phyloP scores from a whole-genome alignment of 2,113 vertebrate genomes.

The Romanogobio albipinnatus region DNA sequence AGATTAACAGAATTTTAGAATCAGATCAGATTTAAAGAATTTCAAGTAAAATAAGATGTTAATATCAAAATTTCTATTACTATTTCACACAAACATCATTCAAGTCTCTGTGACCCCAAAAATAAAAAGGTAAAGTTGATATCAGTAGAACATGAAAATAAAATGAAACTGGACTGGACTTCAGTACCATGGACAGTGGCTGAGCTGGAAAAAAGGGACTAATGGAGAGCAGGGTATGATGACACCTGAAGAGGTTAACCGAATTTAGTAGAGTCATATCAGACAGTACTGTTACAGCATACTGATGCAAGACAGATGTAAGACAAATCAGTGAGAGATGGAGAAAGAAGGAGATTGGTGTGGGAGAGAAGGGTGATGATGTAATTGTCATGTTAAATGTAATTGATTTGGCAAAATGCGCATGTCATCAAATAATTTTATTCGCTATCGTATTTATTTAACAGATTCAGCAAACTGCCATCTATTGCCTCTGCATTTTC shows the following conservation, averaged over 20 bases:
- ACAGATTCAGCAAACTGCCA: constrained; percentile 29
- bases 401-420: constrained; percentile 32
- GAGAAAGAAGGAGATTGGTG: constrained; percentile 17
- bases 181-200: constrained; percentile 44
- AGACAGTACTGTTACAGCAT: constrained; percentile 42
- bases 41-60: not conserved
- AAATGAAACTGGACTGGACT: constrained; percentile 13
- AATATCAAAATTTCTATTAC: not conserved
- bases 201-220: not conserved
- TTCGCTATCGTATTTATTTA: not conserved
- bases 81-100: not conserved
- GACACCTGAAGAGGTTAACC: constrained; percentile 30
- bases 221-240: constrained; percentile 9
- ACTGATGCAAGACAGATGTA: constrained; percentile 58
- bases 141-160: not conserved
- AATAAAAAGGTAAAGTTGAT: constrained; percentile 1
- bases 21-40: not conserved
- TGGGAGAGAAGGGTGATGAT: constrained; percentile 37
- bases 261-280: constrained; percentile 35
- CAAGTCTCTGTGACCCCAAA: not conserved
- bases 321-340: constrained; percentile 41
- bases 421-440: constrained; percentile 23
- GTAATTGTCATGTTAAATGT: constrained; percentile 40
- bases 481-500: constrained; percentile 34
- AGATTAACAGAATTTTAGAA: no score